Evolutionary conservation across 2,797 vertebrate genomes (phyloP), one percentile per base, ranked within the genome.

Genomic region (Tokudaia muenninki): DNA sequence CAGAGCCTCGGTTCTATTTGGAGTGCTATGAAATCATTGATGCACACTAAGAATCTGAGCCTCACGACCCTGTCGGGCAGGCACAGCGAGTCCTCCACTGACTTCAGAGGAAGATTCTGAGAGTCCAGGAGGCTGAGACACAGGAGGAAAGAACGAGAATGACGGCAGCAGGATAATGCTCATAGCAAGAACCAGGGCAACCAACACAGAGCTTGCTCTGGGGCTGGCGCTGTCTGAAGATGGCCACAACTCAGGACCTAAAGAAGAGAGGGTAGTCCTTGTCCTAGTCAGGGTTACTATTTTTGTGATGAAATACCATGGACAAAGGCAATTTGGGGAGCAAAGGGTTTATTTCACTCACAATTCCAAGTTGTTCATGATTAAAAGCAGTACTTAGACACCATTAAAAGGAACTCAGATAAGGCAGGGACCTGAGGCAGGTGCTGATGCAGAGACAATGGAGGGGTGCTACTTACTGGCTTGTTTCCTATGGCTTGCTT

Each of bases 41-140:
- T n/a, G 6, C 1, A 3, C 41, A 41, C 29, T 3, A 14, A 14
- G 37, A 3, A 24, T 57, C 34, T 80, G 13, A 24, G 59, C 81
- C 57, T 90, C 34, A 11, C 0, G 12, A 22, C 82, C 3, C 88
- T 22, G 26, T 37, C 29, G 80, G 63, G 26, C 47, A 52, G 83
- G 65, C 57, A 57, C 52, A 74, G 44, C 1, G 50, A 77, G 16
- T 26, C 41, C 14, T 29, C 29, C 12, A 26, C 1, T 17, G 19
- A 74, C 59, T 52, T 87, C 79, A 21, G 26, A 47, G 93, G 29
- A 61, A 81, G 57, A 77, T 37, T 79, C 83, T 44, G 59, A 92
- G 6, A 29, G 59, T 79, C 81, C 87, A 77, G 47, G 77, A 47
- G 67, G 59, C 44, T 44, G 50, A 41, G 31, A 41, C 34, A 6